These are phyloP conservation scores for Ectemnius lituratus DNA, from an alignment of 2,888 invertebrate species.

Conservation along the genomic window DNA sequence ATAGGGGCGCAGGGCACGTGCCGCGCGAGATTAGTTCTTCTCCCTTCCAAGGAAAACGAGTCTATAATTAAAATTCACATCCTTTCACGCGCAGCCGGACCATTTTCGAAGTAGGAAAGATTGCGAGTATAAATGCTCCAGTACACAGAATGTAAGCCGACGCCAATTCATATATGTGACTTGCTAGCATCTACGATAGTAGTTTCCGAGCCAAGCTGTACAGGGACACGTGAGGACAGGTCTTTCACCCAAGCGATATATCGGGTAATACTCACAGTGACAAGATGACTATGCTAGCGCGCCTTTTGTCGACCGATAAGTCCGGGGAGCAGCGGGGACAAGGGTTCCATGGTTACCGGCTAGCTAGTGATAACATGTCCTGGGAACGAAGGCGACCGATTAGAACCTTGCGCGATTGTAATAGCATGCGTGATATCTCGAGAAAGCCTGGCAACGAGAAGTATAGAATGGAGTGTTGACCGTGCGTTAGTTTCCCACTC, in stretches of 20 bases:
- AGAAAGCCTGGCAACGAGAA: not conserved
- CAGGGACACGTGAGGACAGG: constrained; percentile 23
- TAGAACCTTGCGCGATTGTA: constrained; percentile 31
- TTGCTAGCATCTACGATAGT: too few species aligned
- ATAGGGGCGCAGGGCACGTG: constrained; percentile 11
- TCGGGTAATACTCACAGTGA: constrained; percentile 51
- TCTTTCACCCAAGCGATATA: constrained; percentile 60
- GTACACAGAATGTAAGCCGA: too few species aligned
- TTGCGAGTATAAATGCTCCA: too few species aligned
- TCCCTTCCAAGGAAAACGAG: constrained; percentile 25
- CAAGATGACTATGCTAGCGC: constrained; percentile 53
- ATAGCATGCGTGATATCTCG: constrained; percentile 25
- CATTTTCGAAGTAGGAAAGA: too few species aligned
- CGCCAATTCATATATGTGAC: too few species aligned
- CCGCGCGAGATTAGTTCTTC: constrained; percentile 17
- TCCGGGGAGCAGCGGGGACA: constrained; percentile 5
- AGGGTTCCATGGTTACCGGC: constrained; percentile 53
- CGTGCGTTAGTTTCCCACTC: not conserved
- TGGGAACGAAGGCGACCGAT: constrained; percentile 34
- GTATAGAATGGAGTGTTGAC: constrained; percentile 5
- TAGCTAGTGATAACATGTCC: constrained; percentile 37
- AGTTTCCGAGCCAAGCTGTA: too few species aligned
- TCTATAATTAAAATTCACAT: constrained; percentile 37
- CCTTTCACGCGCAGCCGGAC: too few species aligned
- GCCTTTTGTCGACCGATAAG: constrained; percentile 62